Base-by-base conservation (phyloP, 2,888 invertebrate genomes). In the Dichetophora obliterata region DNA sequence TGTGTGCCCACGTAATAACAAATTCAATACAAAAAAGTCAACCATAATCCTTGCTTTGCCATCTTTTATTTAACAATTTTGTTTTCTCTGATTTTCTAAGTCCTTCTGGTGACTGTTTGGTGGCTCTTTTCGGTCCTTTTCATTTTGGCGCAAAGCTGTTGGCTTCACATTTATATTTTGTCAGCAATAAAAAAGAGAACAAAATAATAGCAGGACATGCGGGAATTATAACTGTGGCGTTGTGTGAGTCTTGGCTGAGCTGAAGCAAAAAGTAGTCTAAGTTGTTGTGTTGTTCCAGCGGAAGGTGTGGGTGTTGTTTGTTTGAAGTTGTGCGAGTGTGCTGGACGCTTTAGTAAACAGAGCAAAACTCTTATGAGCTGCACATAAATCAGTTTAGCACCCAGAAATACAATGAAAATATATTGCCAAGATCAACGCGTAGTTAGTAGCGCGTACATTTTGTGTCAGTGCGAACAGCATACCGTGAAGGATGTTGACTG, bases 301-400 rank as follows among this genome's bases (percentile, higher is more conserved):
- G 43, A 11, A 14, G 14, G 43, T 43, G 43, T 43, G 43, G 43
- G 43, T 43, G 43, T 43, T 43, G 14, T 11, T 6, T 43, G 43
- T 43, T 43, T 11, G 2, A 6, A 43, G 11, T 43, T 43, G 43
- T 43, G 11, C 14, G 43, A 11, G 43, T 14, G 11, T n/a, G n/a
- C n/a, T n/a, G 43, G 11, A 1, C 1, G 43, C 43, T 43, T 43
- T 43, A 14, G 43, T 43, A 43, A 43, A 43, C 43, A 43, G 43
- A 43, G 43, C 43, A 43, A 43, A 43, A 43, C 43, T 43, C 43
- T 43, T 43, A 43, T 43, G 43, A 1, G 11, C 43, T 59, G 59
- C 24, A 19, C 66, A 66, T 66, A 66, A 66, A 66, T 66, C 66
- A 66, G 66, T 66, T 66, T 43, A 37, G 43, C 37, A 37, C 43